Percentiles rank a stretch among this genome's conserved stretches.
These are phyloP conservation scores for Plestiodon gilberti DNA, from an alignment of 2,113 vertebrate genomes.

Conservation along the genomic window DNA sequence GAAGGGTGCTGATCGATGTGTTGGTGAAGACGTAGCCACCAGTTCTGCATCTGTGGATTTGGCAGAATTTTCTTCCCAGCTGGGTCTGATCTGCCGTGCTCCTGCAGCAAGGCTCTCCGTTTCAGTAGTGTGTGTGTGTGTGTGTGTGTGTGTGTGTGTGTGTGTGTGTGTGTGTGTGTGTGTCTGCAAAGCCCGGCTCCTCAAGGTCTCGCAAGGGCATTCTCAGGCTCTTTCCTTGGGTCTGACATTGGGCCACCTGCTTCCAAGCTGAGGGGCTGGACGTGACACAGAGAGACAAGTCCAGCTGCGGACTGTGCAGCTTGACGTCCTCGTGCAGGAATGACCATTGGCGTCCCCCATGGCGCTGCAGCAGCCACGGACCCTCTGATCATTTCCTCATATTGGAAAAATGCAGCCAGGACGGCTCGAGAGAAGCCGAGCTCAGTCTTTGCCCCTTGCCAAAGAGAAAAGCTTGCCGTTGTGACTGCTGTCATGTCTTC, in stretches of 20 bases:
- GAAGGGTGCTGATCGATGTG: background rate
- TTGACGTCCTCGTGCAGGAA: background rate
- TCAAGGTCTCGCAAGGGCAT: conserved; percentile 21
- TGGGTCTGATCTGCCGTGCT: too few species aligned
- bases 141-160: too few species aligned
- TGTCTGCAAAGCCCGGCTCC: too few species aligned
- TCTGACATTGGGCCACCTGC: conserved; percentile 27
- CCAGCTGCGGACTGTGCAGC: background rate
- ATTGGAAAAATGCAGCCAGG: background rate
- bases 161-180: background rate
- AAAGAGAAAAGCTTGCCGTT: background rate
- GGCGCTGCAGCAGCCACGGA: background rate
- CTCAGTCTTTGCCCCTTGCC: background rate
- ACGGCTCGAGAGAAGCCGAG: background rate
- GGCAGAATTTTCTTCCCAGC: background rate
- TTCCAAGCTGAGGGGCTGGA: background rate
- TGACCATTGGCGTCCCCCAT: background rate
- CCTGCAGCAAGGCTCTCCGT: background rate
- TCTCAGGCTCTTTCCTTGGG: background rate
- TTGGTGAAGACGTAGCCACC: background rate
- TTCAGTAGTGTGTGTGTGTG: too few species aligned
- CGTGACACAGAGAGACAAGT: conserved; percentile 12
- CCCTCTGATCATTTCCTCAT: background rate
- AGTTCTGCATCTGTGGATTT: background rate
- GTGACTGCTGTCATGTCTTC: background rate